Base-by-base conservation (phyloP, 2,797 vertebrate genomes). In the Malacoctenus gilli region DNA sequence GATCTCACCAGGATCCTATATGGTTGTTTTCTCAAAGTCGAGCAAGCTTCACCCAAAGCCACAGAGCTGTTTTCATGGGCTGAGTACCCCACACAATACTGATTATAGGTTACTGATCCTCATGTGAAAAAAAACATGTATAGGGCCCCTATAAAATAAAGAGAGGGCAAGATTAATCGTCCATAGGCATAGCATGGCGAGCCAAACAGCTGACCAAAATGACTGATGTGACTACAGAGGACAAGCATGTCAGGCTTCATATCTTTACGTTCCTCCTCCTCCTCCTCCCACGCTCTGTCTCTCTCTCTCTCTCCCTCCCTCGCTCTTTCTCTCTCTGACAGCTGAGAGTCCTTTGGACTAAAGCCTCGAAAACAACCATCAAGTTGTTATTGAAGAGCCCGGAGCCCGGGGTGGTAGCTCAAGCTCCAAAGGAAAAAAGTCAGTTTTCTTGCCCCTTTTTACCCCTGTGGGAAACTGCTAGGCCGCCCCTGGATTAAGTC, bases 401-500 rank as follows among this genome's bases (percentile, higher is more conserved):
- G 21, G 56, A 59, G 83, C 83, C 79, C 21, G 71, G 44, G 85
- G 85, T 87, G 73, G 72, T 68, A 77, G 80, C 74, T 39, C 59
- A 70, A 68, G 51, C 77, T 86, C 83, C 60, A 71, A 70, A 76
- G 62, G 71, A 60, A 65, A 59, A 70, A 73, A 84, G 77, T 80
- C 77, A 56, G 78, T 51, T 79, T 82, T 80, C 78, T 85, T 86
- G 85, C 83, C 83, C 85, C 85, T 68, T 81, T 76, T 82, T 82
- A 72, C 80, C 82, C 89, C 85, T 85, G 82, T 89, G 88, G 81
- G 85, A 84, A 87, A 78, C 78, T 76, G 62, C 77, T 55, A 75
- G 78, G 73, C 88, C 91, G 86, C 86, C 86, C 80, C 85, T 88
- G 83, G 84, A 89, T 89, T 88, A 89, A 87, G 84, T 85, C 85